A percentile compares a stretch with the other conserved stretches of the same genome.
These are phyloP conservation scores for Tenthredo amoena DNA, from an alignment of 2,888 invertebrate genomes.

Conservation along the genomic window DNA sequence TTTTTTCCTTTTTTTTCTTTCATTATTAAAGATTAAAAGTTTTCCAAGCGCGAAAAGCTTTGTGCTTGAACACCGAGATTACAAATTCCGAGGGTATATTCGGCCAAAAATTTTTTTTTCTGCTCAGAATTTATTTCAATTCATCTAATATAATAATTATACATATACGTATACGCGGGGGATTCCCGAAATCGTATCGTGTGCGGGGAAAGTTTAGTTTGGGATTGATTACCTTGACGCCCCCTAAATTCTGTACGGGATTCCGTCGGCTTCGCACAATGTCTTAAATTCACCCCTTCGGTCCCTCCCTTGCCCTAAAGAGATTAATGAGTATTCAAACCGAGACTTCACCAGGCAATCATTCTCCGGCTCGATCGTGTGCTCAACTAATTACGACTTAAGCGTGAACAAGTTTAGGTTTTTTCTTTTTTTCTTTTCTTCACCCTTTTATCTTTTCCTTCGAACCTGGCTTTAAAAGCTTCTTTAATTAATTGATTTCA, in stretches of 20 bases:
- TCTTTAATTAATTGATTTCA: background rate
- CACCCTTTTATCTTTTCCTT: background rate
- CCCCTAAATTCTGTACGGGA: background rate
- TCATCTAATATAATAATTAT: background rate
- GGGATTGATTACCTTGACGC: constrained; percentile 17
- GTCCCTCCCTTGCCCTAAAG: background rate
- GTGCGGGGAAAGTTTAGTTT: background rate
- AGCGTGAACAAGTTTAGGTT: background rate
- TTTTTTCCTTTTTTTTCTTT: background rate
- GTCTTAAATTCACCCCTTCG: background rate
- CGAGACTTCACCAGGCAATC: constrained; percentile 1
- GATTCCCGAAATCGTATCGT: background rate
- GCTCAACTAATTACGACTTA: background rate
- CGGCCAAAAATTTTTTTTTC: background rate
- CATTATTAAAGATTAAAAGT: background rate
- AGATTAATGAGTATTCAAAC: constrained; percentile 22
- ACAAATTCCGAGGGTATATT: constrained; percentile 27
- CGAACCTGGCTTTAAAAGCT: background rate
- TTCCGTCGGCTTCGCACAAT: background rate
- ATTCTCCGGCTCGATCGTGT: background rate
- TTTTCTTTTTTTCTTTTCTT: background rate
- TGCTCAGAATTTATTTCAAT: background rate
- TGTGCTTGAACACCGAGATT: constrained; percentile 34
- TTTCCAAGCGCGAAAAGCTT: constrained; percentile 45
- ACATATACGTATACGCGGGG: background rate